Evolutionary conservation across 2,113 vertebrate species (phyloP).

Genomic region (Dasyprocta punctata): DNA sequence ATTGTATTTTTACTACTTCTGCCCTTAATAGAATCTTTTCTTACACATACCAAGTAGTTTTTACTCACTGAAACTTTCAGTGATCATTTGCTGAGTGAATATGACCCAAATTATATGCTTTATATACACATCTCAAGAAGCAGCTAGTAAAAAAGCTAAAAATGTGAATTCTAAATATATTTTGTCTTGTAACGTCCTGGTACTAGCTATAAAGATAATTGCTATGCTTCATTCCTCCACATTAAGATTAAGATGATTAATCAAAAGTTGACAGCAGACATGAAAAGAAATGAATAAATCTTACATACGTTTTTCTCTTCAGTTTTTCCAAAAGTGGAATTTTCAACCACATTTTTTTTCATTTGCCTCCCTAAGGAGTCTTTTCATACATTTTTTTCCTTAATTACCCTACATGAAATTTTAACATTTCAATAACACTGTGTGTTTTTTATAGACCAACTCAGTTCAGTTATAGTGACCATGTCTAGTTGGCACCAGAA

Average conservation of each 20-base stretch:
- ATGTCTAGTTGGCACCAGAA: not conserved
- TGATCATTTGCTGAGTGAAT: not conserved
- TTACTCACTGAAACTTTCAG: not conserved
- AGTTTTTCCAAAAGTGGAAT: not conserved
- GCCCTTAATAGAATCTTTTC: not conserved
- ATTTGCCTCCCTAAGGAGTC: not conserved
- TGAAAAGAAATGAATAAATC: conserved; percentile 37
- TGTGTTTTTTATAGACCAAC: not conserved
- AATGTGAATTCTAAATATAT: conserved; percentile 36
- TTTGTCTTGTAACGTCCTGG: conserved; percentile 47
- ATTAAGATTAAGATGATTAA: conserved; percentile 67
- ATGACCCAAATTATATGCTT: not conserved
- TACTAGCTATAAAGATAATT: conserved; percentile 59
- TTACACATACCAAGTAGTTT: not conserved
- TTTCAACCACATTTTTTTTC: not conserved
- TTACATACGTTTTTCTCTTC: not conserved
- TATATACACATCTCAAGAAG: not conserved
- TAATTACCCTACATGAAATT: conserved; percentile 23
- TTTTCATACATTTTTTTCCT: not conserved
- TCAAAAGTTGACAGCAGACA: conserved; percentile 55
- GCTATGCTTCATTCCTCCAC: conserved; percentile 30
- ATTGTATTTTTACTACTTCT: not conserved
- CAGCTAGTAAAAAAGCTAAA: not conserved
- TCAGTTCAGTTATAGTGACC: not conserved
- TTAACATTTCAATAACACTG: not conserved